phyloP scores from a whole-genome alignment of 2,888 invertebrate genomes.

The Esperia sulphurella region DNA sequence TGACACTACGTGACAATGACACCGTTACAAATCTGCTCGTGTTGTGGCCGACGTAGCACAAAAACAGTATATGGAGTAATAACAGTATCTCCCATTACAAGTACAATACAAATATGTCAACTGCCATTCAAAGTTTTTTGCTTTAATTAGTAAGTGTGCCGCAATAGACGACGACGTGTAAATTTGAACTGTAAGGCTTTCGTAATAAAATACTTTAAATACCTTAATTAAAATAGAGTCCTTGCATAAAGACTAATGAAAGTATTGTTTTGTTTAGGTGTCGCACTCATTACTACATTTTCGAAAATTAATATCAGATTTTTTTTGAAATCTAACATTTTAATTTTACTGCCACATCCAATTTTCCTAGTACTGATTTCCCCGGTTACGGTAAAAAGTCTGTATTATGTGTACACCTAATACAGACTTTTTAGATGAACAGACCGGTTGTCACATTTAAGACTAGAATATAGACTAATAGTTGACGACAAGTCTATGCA shows the following conservation, averaged over 20 bases:
- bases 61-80: background rate
- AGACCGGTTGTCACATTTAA: too few relatives aligned
- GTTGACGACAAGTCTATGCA: slow-evolving; percentile 13
- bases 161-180: background rate
- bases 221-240: background rate
- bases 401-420: too few relatives aligned
- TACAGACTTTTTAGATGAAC: too few relatives aligned
- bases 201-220: background rate
- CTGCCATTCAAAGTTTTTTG: background rate
- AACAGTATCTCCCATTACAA: too few relatives aligned
- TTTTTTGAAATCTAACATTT: too few relatives aligned
- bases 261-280: slow-evolving; percentile 1
- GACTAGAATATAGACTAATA: too few relatives aligned
- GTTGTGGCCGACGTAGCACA: too few relatives aligned
- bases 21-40: slow-evolving; percentile 19
- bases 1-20: slow-evolving; percentile 31
- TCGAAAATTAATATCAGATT: background rate
- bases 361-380: too few relatives aligned
- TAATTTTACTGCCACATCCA: too few relatives aligned
- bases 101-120: background rate
- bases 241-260: slow-evolving; percentile 3
- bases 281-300: background rate
- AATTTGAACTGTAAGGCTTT: background rate
- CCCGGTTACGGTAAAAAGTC: too few relatives aligned
- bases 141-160: background rate